Conservation (phyloP, 2,888 invertebrate genomes). For the Atethmia centrago region DNA sequence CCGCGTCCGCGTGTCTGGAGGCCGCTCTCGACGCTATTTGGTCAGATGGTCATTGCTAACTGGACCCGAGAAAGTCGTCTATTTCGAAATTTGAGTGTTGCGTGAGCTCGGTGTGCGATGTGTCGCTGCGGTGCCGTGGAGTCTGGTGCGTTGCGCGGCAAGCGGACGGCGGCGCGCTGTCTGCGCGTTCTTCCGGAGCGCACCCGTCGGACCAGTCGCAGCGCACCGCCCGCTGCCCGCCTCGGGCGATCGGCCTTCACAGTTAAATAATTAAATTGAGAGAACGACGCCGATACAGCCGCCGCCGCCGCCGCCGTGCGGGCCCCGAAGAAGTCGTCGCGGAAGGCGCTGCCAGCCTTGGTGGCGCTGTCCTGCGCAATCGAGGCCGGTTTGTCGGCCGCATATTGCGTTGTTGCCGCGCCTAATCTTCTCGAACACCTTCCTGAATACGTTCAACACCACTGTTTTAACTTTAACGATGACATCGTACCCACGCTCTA, state of each 20-base stretch:
- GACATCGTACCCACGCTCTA: constrained; percentile 66
- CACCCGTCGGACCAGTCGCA: constrained; percentile 90
- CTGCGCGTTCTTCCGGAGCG: constrained; percentile 88
- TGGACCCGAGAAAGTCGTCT: constrained; percentile 87
- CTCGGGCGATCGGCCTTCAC: constrained; percentile 90
- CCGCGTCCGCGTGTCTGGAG: constrained; percentile 70
- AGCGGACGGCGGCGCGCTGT: constrained; percentile 89
- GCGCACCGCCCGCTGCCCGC: constrained; percentile 87
- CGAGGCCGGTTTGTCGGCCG: constrained; percentile 87
- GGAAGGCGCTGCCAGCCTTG: constrained; percentile 89
- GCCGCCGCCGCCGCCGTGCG: constrained; percentile 71
- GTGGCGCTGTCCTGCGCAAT: constrained; percentile 89
- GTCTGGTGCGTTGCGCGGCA: constrained; percentile 86
- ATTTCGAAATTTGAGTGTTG: constrained; percentile 88
- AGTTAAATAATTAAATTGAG: constrained; percentile 89
- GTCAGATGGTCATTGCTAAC: constrained; percentile 82
- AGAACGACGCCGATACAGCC: constrained; percentile 78
- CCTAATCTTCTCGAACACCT: constrained; percentile 83
- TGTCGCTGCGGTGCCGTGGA: constrained; percentile 88
- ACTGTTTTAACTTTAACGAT: constrained; percentile 78
- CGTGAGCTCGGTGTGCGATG: constrained; percentile 84
- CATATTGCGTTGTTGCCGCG: constrained; percentile 84
- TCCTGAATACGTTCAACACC: constrained; percentile 74
- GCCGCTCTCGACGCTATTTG: constrained; percentile 77
- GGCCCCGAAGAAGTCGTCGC: constrained; percentile 87